Evolutionary conservation across 2,888 invertebrate genomes (phyloP).

Genomic region (Polia nebulosa): DNA sequence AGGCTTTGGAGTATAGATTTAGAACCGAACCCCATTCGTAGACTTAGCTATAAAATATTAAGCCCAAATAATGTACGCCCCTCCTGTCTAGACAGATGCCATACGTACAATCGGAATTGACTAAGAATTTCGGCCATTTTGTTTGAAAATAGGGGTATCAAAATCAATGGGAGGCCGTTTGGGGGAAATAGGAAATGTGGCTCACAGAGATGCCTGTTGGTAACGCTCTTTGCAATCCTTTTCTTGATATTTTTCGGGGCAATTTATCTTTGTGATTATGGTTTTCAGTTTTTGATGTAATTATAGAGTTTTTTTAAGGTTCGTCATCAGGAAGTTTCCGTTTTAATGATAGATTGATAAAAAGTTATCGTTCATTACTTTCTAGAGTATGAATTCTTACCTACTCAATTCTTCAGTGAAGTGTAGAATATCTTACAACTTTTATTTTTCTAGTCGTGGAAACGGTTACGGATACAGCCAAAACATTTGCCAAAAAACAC

Average conservation of each 20-base stretch:
- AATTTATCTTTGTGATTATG: neutral
- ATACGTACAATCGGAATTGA: constrained; percentile 18
- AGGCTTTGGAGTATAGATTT: no score
- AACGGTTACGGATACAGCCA: no score
- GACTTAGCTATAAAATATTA: constrained; percentile 21
- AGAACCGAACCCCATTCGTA: neutral
- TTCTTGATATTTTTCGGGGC: neutral
- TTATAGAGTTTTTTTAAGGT: neutral
- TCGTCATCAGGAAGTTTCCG: no score
- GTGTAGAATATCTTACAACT: no score
- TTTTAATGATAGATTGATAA: no score
- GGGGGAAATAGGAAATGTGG: constrained; percentile 4
- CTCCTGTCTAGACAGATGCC: constrained; percentile 39
- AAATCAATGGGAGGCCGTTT: constrained; percentile 19
- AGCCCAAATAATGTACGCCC: constrained; percentile 21
- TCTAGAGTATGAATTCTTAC: no score
- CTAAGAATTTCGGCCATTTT: constrained; percentile 37
- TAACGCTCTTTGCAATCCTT: neutral
- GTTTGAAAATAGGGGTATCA: constrained; percentile 3
- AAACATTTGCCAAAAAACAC: neutral
- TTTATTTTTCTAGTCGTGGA: no score
- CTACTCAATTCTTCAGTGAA: no score
- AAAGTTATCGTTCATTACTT: no score
- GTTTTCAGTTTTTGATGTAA: neutral
- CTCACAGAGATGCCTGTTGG: neutral